Conservation (phyloP, 2,888 invertebrate species). For the Sarcophaga carnaria region DNA sequence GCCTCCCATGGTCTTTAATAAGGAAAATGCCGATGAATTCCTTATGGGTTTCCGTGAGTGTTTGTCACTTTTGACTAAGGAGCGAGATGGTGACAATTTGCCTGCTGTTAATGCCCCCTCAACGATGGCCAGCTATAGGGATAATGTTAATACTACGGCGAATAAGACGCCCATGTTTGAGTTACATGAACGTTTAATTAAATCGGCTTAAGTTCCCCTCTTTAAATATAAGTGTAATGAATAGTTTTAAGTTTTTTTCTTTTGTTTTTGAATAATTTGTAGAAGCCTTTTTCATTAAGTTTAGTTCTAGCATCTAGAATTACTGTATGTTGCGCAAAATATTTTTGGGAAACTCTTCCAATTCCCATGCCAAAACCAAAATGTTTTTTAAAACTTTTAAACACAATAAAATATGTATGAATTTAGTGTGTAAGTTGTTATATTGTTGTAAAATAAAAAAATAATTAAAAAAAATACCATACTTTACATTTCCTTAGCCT, state of each 20-base stretch:
- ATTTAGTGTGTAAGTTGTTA: conserved; percentile 6
- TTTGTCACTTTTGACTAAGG: conserved; percentile 74
- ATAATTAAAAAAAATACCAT: neutral
- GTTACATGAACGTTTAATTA: conserved; percentile 79
- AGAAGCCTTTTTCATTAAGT: neutral
- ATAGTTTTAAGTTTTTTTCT: conserved; percentile 1
- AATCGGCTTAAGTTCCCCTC: conserved; percentile 76
- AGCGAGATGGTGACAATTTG: conserved; percentile 65
- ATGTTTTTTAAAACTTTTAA: neutral
- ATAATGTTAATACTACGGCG: conserved; percentile 73
- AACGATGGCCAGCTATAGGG: conserved; percentile 71
- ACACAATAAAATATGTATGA: neutral
- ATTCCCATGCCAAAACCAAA: neutral
- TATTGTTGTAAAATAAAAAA: conserved; percentile 18
- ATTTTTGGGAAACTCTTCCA: neutral
- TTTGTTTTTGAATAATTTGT: conserved; percentile 8
- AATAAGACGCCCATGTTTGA: conserved; percentile 77
- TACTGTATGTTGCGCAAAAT: conserved; percentile 6
- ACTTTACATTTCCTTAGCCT: too few species aligned
- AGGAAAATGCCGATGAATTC: conserved; percentile 90
- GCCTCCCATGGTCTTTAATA: conserved; percentile 95
- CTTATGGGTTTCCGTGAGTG: conserved; percentile 83
- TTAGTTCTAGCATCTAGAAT: conserved; percentile 71
- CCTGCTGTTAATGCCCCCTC: conserved; percentile 41
- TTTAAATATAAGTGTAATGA: neutral